These are phyloP conservation scores for Xyrauchen texanus DNA, from an alignment of 2,113 vertebrate species.

Conservation along the genomic window DNA sequence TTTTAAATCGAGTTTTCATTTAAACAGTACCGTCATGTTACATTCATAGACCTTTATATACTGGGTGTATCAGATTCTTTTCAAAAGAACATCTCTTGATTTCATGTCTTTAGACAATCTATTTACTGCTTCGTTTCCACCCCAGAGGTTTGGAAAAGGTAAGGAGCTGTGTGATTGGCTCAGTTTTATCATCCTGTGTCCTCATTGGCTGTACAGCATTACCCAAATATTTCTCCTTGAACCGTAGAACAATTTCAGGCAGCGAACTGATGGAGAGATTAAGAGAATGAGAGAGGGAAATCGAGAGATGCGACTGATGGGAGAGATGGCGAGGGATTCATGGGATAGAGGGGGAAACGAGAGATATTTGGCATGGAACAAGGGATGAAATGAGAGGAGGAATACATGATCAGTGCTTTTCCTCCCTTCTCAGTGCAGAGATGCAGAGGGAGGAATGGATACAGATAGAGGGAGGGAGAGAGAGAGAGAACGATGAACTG, in stretches of 20 bases:
- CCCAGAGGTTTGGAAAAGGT: background rate
- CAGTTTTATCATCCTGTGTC: background rate
- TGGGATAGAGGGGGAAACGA: constrained; percentile 24
- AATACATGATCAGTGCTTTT: background rate
- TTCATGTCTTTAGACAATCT: background rate
- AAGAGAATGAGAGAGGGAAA: constrained; percentile 26
- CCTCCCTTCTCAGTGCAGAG: constrained; percentile 2
- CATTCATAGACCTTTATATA: too few species aligned
- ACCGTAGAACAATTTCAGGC: constrained; percentile 22
- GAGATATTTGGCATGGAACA: constrained; percentile 39
- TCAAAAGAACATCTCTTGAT: too few species aligned
- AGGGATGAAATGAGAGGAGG: constrained; percentile 13
- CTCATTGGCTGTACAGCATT: constrained; percentile 14
- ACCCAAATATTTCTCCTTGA: constrained; percentile 16
- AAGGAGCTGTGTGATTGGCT: background rate
- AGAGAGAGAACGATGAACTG: constrained; percentile 26
- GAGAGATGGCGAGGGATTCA: constrained; percentile 27
- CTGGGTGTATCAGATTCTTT: too few species aligned
- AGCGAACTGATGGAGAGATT: constrained; percentile 5
- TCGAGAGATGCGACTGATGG: constrained; percentile 22
- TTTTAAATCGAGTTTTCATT: too few species aligned
- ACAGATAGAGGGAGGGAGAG: background rate
- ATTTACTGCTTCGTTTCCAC: background rate
- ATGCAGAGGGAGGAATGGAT: background rate
- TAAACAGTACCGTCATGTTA: too few species aligned